phyloP scores from a whole-genome alignment of 2,797 vertebrate species.

The Corythornis leucogaster region DNA sequence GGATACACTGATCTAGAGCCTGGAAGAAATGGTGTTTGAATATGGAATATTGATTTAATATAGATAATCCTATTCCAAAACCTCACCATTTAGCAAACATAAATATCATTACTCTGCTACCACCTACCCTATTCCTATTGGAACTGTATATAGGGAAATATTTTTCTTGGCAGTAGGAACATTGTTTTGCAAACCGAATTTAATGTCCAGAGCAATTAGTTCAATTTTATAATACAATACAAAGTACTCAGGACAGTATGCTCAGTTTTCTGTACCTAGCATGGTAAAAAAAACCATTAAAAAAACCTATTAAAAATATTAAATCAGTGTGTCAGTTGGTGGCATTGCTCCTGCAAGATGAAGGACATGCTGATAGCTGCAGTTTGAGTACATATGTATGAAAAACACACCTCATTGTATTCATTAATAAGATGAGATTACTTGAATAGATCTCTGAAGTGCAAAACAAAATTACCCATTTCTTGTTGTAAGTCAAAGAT shows the following conservation, averaged over 20 bases:
- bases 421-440: not conserved
- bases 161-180: constrained; percentile 5
- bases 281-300: not conserved
- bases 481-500: not conserved
- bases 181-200: not conserved
- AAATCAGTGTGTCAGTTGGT: not conserved
- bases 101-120: not conserved
- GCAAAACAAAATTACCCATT: not conserved
- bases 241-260: not conserved
- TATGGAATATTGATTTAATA: not conserved
- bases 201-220: not conserved
- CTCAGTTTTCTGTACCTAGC: not conserved
- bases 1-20: too few species aligned
- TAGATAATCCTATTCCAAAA: not conserved
- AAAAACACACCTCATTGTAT: not conserved
- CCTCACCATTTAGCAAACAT: not conserved
- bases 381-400: not conserved
- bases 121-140: not conserved
- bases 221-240: not conserved
- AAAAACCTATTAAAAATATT: not conserved
- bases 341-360: not conserved
- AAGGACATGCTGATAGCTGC: not conserved
- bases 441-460: not conserved
- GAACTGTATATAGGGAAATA: constrained; percentile 9
- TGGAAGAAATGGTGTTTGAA: too few species aligned